Base-by-base conservation (phyloP, 2,888 invertebrate genomes). In the Andricus quercusramuli region DNA sequence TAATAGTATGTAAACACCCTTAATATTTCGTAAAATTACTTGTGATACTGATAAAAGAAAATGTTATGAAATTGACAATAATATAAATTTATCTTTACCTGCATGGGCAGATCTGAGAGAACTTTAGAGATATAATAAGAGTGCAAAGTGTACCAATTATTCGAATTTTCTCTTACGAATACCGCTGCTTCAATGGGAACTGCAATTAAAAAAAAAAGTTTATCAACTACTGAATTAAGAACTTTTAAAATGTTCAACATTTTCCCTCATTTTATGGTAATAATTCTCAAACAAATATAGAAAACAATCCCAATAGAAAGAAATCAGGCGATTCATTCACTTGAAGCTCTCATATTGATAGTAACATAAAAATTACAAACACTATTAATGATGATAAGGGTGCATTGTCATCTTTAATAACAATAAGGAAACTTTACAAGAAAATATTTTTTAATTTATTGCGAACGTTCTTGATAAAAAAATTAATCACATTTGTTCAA, bases 121-220 rank as follows among this genome's bases (percentile, higher is more conserved):
- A 96, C 94, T 92, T 96, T 96, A 0, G 96, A 95, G n/a, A 95
- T 92, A 89, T 96, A 96, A 90, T 97, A 97, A 0, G 95, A 94
- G 82, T 94, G 94, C 56, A 96, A 91, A 13, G 95, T 95, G 90
- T 97, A 97, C 96, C 97, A 97, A 90, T 96, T 96, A 91, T 97
- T 97, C 37, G 96, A 93, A 90, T 96, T 96, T 89, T 97, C 96
- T 88, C 96, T 94, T 4, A 96, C 92, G 84, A 97, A 95, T 6
- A 96, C 96, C 9, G 94, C 94, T 86, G 96, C 95, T 93, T 97
- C 97, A 64, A 94, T 93, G 0, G 97, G 96, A 93, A 96, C 96
- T 96, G 90, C 87, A 89, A 94, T 93, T 47, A 8, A 29, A 17
- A 64, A 29, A 17, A 64, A 5, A 64, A 17, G 5, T 64, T 29